Base-by-base conservation (phyloP, 2,113 vertebrate genomes). In the Oreochromis niloticus region DNA sequence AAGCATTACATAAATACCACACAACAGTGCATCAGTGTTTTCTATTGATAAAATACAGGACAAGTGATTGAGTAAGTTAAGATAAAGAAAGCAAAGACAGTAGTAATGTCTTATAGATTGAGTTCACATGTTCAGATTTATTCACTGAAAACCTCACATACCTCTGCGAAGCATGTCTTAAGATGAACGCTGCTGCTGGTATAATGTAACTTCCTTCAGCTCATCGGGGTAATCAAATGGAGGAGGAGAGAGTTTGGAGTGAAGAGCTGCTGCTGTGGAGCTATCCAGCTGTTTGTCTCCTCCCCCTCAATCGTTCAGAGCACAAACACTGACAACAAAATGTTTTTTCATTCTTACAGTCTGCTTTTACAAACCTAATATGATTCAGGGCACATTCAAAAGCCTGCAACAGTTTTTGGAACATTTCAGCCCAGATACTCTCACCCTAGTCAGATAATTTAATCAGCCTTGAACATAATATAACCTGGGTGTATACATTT, bases 211-310 rank as follows among this genome's bases (percentile, higher is more conserved):
- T 32, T 82, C 57, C 78, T 14, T 27, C 24, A 27, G 85, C 34
- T 85, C 80, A 81, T 75, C 24, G 7, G 48, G 80, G 59, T 43
- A 50, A 78, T 78, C 41, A 78, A 50, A 78, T 4, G 80, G 30
- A 86, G 80, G 10, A 22, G 24, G 46, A 80, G 13, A 6, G 10
- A 5, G 82, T 83, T 27, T 36, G 1, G 7, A 55, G 63, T 3
- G 3, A 86, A 11, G 66, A 82, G 32, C 79, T 50, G 43, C 81
- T 55, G n/a, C 46, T 46, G 57, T 39, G n/a, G 6, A 9, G 10
- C 24, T 2, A 36, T 80, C 73, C 81, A 86, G 87, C 17, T 63
- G 85, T 88, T 73, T 82, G 78, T 59, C 86, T 90, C 92, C 86
- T 66, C 91, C 87, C 85, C 1, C 59, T 2, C 16, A 6, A 2